Evolutionary conservation across 1,140 invertebrate genomes (phyloP), one percentile per base, ranked within the genome.

Genomic region (Diachasmimorpha longicaudata): DNA sequence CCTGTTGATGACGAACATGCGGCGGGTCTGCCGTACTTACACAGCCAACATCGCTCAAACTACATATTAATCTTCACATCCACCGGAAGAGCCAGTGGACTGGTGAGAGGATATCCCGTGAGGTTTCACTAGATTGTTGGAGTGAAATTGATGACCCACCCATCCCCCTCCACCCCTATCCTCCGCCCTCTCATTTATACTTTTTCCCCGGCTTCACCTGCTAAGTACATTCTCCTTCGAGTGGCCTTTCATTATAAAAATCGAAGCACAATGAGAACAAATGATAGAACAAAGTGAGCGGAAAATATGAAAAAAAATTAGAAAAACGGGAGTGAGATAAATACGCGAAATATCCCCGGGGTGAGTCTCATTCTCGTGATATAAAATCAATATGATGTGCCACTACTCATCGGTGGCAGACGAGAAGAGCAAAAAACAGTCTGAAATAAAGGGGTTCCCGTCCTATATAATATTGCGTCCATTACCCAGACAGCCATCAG

Each of bases 171-270:
- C 31, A 31, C 31, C 31, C 31, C 31, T 31, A 2, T 58, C 52
- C 19, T 58, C 19, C 19, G 52, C 52, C 52, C 52, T 16, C 52
- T 58, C 52, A 19, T 19, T 58, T 10, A 16, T 58, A 58, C 52
- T 58, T 58, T 16, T 31, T 31, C 6, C 6, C 19, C 19, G 3
- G 21, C 6, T 10, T 58, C 52, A 58, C 52, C 52, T 58, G 52
- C 52, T 58, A 58, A 58, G 52, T 58, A 21, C 52, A 58, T 58
- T 58, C 52, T 58, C 19, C 19, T 21, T 19, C n/a, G 52, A 48
- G 37, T 68, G 42, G 46, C 74, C 70, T 81, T 81, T 81, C 80
- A 81, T 81, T 81, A 81, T 79, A 81, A 81, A 81, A 81, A 81
- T 81, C 77, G 78, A 78, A 67, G 52, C 52, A 58, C n/a, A 58